These are phyloP conservation scores for Phylloscopus trochiloides DNA, from an alignment of 2,113 vertebrate genomes.

Conservation along the genomic window DNA sequence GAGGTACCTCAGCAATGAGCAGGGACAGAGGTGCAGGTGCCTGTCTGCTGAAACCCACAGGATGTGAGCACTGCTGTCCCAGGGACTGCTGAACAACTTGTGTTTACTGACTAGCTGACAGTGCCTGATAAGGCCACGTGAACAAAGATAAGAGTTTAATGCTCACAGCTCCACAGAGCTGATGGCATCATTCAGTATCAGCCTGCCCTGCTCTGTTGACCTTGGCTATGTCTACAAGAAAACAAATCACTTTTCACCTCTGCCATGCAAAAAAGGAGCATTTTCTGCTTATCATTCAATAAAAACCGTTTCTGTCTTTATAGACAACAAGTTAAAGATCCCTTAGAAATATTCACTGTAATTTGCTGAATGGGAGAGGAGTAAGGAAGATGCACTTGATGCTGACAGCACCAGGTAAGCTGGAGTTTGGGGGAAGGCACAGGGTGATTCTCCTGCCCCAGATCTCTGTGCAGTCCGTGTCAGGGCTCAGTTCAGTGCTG, in stretches of 20 bases:
- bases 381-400: neutral
- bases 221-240: neutral
- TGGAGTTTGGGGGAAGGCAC: neutral
- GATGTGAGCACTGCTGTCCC: neutral
- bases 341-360: neutral
- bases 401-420: neutral
- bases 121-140: neutral
- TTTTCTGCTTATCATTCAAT: neutral
- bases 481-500: neutral
- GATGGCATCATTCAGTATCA: neutral
- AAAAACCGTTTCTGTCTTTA: neutral
- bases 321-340: neutral
- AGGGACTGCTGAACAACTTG: neutral
- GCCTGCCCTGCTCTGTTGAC: neutral
- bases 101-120: neutral
- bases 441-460: neutral
- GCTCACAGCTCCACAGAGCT: neutral
- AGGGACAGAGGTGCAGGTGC: neutral
- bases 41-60: neutral
- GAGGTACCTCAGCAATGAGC: neutral
- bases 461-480: fast-evolving
- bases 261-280: neutral
- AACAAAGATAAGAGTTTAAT: neutral
- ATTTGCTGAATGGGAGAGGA: neutral
- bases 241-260: neutral